phyloP scores from a whole-genome alignment of 1,140 invertebrate species.

The Mizuhopecten yessoensis region DNA sequence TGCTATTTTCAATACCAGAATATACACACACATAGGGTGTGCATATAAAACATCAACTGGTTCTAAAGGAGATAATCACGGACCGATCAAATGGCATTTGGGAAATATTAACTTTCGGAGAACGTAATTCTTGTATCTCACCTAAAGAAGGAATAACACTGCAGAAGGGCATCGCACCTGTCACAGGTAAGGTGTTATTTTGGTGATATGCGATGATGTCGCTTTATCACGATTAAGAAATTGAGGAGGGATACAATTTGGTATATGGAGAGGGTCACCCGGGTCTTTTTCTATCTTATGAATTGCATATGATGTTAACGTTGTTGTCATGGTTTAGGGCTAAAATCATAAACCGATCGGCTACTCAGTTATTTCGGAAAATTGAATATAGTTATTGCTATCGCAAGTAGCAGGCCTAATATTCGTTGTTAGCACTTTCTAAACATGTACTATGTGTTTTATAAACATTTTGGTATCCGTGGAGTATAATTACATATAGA shows the following conservation, averaged over 20 bases:
- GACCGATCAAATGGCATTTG: not conserved
- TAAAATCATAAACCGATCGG: no score
- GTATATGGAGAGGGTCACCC: no score
- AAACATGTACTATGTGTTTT: no score
- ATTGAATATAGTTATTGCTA: no score
- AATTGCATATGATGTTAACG: no score
- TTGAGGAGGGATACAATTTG: not conserved
- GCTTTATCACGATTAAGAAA: not conserved
- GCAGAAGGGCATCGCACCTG: not conserved
- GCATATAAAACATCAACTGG: conserved; percentile 36
- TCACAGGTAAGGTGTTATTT: not conserved
- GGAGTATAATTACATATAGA: no score
- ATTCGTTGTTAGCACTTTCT: no score
- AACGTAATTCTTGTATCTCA: not conserved
- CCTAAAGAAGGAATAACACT: not conserved
- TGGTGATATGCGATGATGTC: not conserved
- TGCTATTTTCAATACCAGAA: conserved; percentile 41
- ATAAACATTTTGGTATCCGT: no score
- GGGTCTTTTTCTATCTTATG: no score
- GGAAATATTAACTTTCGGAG: not conserved
- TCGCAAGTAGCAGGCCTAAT: no score
- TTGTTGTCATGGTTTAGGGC: no score
- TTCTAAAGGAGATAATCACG: not conserved
- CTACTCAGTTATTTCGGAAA: no score
- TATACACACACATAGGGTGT: conserved; percentile 49